A percentile compares a stretch with the other conserved stretches of the same genome.
These are phyloP conservation scores for Hoplodrina ambigua DNA, from an alignment of 2,888 invertebrate genomes.

Conservation along the genomic window DNA sequence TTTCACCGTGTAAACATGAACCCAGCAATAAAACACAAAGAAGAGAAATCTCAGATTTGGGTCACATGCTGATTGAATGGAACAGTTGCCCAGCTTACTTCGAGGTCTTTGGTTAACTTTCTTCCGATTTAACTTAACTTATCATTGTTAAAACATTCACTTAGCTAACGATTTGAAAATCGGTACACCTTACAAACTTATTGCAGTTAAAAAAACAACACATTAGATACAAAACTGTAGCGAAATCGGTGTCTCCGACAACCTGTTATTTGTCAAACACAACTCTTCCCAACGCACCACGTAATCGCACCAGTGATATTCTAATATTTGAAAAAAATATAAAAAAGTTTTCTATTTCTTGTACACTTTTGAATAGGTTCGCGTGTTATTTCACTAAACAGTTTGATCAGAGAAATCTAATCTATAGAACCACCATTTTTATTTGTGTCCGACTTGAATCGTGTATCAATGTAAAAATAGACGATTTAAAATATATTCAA, in stretches of 20 bases:
- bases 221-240: slow-evolving; percentile 81
- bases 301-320: slow-evolving; percentile 77
- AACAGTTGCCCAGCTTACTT: slow-evolving; percentile 75
- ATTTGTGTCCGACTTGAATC: slow-evolving; percentile 87
- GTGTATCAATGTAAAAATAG: slow-evolving; percentile 71
- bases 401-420: slow-evolving; percentile 81
- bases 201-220: slow-evolving; percentile 78
- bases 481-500: slow-evolving; percentile 59
- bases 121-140: slow-evolving; percentile 40
- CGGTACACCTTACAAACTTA: slow-evolving; percentile 65
- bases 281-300: slow-evolving; percentile 82
- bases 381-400: slow-evolving; percentile 75
- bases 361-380: slow-evolving; percentile 65
- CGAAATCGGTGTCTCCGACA: slow-evolving; percentile 89
- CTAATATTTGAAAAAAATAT: slow-evolving; percentile 68
- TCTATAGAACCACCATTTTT: slow-evolving; percentile 89
- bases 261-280: slow-evolving; percentile 90
- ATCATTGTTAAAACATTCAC: slow-evolving; percentile 44
- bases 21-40: slow-evolving; percentile 78
- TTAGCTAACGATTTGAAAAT: slow-evolving; percentile 52
- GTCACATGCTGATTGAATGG: slow-evolving; percentile 89
- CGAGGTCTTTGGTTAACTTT: slow-evolving; percentile 58
- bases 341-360: slow-evolving; percentile 71
- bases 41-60: slow-evolving; percentile 90
- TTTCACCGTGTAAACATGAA: slow-evolving; percentile 66